Conservation (phyloP, 2,113 vertebrate genomes). For the Spea bombifrons region DNA sequence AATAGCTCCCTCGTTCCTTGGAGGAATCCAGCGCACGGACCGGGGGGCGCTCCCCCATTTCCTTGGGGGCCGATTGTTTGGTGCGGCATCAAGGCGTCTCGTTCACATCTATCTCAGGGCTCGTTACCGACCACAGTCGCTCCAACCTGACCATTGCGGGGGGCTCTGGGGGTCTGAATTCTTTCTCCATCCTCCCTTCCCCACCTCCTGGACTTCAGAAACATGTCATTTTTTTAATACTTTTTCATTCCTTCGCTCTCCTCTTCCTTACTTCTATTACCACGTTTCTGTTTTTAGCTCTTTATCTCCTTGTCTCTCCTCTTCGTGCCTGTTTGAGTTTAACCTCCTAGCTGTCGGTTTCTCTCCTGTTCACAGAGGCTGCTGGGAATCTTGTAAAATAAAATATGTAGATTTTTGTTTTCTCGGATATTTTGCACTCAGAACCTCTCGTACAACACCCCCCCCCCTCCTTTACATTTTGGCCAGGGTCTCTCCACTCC, state of each 20-base stretch:
- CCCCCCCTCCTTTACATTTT: not conserved
- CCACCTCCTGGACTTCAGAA: too few species aligned
- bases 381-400: not conserved
- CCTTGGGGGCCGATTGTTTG: conserved; percentile 28
- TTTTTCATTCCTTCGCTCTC: not conserved
- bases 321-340: not conserved
- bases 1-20: conserved; percentile 29
- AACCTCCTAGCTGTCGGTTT: not conserved
- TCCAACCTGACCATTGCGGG: not conserved
- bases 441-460: not conserved
- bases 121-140: not conserved
- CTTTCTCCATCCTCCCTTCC: not conserved
- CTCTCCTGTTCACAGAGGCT: not conserved
- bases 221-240: not conserved
- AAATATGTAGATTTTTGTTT: not conserved
- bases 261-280: not conserved
- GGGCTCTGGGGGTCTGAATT: not conserved
- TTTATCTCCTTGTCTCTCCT: conserved; percentile 5
- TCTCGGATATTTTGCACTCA: not conserved
- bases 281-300: not conserved
- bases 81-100: conserved; percentile 7
- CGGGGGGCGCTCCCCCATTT: conserved; percentile 12
- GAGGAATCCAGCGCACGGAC: not conserved
- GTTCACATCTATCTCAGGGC: not conserved
- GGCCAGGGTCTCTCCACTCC: not conserved